Evolutionary conservation across 1,140 invertebrate genomes (phyloP), one percentile per base, ranked within the genome.

Genomic region (Euura lappo): DNA sequence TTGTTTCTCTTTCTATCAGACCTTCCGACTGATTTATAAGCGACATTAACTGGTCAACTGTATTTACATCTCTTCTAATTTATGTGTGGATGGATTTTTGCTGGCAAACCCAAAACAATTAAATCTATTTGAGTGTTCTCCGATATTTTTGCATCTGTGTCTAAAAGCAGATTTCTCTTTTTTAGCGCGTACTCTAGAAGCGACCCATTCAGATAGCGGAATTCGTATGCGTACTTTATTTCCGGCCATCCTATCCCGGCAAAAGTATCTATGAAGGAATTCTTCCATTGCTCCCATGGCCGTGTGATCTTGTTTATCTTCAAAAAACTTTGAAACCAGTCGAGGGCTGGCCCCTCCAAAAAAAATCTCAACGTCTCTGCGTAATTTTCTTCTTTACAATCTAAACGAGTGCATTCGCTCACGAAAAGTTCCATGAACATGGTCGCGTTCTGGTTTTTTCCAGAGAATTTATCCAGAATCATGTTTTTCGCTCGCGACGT

Each of bases 151-250:
- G 64, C n/a, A 65, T 73, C 71, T 43, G 68, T 65, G 4, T 73
- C 71, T 68, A 75, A 13, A 13, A 75, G 68, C 8, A 75, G 13
- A 68, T 71, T 72, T 68, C 64, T 72, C 2, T 75, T 75, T 68
- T 71, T 75, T 45, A 72, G 28, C 7, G 74, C 74, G 66, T 66
- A 75, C 2, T 75, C 71, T 13, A 75, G 46, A 28, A 75, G 47
- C 3, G 51, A 66, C 8, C 74, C 74, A 44, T 72, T 70, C 43
- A 66, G n/a, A 68, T 71, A 75, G 65, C 44, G 72, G 68, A 72
- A 72, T 60, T 42, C 65, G 6, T 46, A 72, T 0, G 74, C 71
- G 42, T 75, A 66, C 43, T 45, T 10, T 6, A 75, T 72, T 2
- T 72, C 60, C 2, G 71, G 43, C 74, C 74, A 75, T 2, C 43